Conservation (phyloP, 2,113 vertebrate genomes). For the Xiphias gladius region DNA sequence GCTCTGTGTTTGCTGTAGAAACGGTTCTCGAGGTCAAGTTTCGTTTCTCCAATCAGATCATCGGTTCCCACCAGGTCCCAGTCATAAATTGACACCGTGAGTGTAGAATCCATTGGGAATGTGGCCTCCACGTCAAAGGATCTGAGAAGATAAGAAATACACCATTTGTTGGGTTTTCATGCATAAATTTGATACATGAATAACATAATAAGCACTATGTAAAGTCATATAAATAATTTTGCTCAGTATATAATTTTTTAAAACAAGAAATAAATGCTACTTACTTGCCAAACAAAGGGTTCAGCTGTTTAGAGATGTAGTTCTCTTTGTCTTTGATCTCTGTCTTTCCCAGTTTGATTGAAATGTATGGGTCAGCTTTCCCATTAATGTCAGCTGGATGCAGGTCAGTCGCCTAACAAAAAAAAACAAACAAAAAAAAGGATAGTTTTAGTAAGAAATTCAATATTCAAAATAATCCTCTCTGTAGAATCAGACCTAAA, state of each 20-base stretch:
- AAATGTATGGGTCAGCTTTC: slow-evolving; percentile 96
- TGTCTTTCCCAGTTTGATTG: slow-evolving; percentile 93
- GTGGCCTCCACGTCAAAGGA: slow-evolving; percentile 97
- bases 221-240: neutral
- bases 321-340: slow-evolving; percentile 99
- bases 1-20: slow-evolving; percentile 98
- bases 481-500: too few species aligned
- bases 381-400: slow-evolving; percentile 98
- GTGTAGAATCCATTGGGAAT: slow-evolving; percentile 98
- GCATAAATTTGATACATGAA: neutral
- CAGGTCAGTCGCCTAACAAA: slow-evolving; percentile 92
- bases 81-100: slow-evolving; percentile 94
- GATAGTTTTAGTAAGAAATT: neutral
- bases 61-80: slow-evolving; percentile 98
- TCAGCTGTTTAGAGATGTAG: slow-evolving; percentile 98
- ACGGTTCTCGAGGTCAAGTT: slow-evolving; percentile 96
- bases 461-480: neutral
- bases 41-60: slow-evolving; percentile 98
- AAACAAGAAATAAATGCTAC: slow-evolving; percentile 55
- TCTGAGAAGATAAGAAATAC: slow-evolving; percentile 71
- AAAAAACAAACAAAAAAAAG: neutral
- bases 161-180: neutral
- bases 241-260: too few species aligned
- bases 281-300: slow-evolving; percentile 98
- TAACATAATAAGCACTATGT: neutral